Conservation (phyloP, 1,140 invertebrate genomes). For the Drosophila tani region DNA sequence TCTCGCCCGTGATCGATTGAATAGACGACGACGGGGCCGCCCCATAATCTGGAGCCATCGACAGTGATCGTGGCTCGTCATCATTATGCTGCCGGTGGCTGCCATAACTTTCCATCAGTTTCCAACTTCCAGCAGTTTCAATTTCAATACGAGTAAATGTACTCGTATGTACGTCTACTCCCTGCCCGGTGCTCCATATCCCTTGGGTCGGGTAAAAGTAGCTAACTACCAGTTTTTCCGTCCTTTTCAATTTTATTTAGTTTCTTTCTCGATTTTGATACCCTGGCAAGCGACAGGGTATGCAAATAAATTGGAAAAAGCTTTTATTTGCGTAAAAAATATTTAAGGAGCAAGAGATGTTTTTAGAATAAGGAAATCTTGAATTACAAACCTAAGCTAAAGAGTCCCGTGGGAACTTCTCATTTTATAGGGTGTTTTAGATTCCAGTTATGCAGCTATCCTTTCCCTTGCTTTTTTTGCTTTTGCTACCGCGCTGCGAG, state of each 20-base stretch:
- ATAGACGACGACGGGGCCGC: conserved; percentile 56
- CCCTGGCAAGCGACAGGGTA: not conserved
- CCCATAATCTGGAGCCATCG: conserved; percentile 70
- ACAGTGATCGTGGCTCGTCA: conserved; percentile 44
- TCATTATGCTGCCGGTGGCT: conserved; percentile 45
- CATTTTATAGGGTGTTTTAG: not conserved
- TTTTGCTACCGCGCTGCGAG: conserved; percentile 12
- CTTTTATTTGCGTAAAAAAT: not conserved
- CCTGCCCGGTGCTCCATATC: conserved; percentile 28
- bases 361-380: no score
- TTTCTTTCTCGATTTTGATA: conserved; percentile 19
- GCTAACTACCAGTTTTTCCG: conserved; percentile 72
- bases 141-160: conserved; percentile 60
- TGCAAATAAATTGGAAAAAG: not conserved
- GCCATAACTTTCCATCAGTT: conserved; percentile 71
- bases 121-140: conserved; percentile 54
- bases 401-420: no score
- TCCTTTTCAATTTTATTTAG: conserved; percentile 22
- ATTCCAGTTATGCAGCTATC: not conserved
- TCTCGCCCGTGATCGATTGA: conserved; percentile 38
- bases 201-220: conserved; percentile 61
- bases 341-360: not conserved
- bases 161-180: conserved; percentile 10
- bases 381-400: not conserved
- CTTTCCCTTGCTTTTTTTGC: not conserved